These are phyloP conservation scores for Caenorhabditis sp. DNA, from an alignment of 2,888 invertebrate species.

Conservation along the genomic window DNA sequence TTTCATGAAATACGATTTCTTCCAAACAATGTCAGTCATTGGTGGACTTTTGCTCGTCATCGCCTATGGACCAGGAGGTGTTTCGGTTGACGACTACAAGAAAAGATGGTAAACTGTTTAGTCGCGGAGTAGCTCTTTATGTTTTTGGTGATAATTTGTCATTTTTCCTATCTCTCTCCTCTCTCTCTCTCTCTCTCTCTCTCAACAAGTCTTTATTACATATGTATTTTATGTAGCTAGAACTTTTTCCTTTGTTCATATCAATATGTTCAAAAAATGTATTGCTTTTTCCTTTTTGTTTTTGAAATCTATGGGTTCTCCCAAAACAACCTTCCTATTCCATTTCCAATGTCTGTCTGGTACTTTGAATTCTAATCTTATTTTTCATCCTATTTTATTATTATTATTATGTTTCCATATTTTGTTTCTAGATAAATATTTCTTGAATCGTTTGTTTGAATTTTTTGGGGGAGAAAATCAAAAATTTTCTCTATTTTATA, in stretches of 20 bases:
- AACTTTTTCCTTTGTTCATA: background rate
- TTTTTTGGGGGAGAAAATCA: too few relatives aligned
- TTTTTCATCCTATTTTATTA: background rate
- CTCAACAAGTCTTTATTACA: constrained; percentile 19
- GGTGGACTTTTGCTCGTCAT: constrained; percentile 97
- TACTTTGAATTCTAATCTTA: background rate
- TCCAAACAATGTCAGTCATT: constrained; percentile 92
- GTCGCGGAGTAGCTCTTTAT: background rate
- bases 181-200: too few relatives aligned
- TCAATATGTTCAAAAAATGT: background rate
- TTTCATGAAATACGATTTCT: constrained; percentile 99
- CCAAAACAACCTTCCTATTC: constrained; percentile 7
- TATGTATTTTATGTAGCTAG: constrained; percentile 2
- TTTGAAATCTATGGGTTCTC: constrained; percentile 35
- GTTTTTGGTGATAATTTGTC: constrained; percentile 12
- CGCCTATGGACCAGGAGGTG: constrained; percentile 95
- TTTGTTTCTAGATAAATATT: background rate
- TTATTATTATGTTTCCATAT: too few relatives aligned
- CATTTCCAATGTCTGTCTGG: constrained; percentile 5
- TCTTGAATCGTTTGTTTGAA: background rate
- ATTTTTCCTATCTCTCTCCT: constrained; percentile 20
- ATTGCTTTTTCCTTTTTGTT: constrained; percentile 1
- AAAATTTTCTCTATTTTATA: too few relatives aligned
- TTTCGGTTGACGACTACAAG: constrained; percentile 99
- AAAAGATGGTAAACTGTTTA: constrained; percentile 84